Base-by-base conservation (phyloP, 2,113 vertebrate species). In the Hemibagrus wyckioides region DNA sequence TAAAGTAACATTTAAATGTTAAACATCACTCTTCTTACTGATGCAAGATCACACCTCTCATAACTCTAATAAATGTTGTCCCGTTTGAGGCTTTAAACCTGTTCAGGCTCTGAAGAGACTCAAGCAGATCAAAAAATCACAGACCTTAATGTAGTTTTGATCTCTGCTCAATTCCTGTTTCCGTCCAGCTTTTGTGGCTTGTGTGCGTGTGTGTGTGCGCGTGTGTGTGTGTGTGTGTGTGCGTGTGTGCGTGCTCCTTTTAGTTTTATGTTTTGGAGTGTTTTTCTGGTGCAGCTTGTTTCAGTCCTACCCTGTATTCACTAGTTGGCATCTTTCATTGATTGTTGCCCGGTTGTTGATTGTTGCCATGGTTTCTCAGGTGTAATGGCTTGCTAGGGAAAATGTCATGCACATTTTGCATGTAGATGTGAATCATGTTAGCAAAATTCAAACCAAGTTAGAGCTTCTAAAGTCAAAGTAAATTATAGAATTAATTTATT, bases 111-210 rank as follows among this genome's bases (percentile, higher is more conserved):
- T 48, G 71, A 76, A 63, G 83, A 73, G 44, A 19, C 52, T 11
- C 80, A 11, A 88, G 83, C 83, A 76, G 39, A 44, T 75, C 8
- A 19, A 36, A 10, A 44, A 76, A 76, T 8, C 23, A 11, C 11
- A 13, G 23, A 23, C 44, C 10, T 28, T 75, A 5, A 6, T 48
- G 25, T 77, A n/a, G 13, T n/a, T 41, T 41, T 69, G n/a, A 50
- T 48, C 19, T 82, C 84, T 86, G 33, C 76, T 86, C 61, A 28
- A 71, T 90, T 80, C 54, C 56, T 61, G 75, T 80, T 80, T 87
- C 86, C 71, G 77, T 79, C 36, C 80, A 76, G 71, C 71, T 76
- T 76, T 76, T 36, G 65, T 30, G 75, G 54, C 54, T 63, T 67
- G 36, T 76, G 39, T 67, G 56, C 85, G 57, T 81, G n/a, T n/a